These are phyloP conservation scores for Phodopus roborovskii DNA, from an alignment of 2,113 vertebrate species.

Conservation along the genomic window DNA sequence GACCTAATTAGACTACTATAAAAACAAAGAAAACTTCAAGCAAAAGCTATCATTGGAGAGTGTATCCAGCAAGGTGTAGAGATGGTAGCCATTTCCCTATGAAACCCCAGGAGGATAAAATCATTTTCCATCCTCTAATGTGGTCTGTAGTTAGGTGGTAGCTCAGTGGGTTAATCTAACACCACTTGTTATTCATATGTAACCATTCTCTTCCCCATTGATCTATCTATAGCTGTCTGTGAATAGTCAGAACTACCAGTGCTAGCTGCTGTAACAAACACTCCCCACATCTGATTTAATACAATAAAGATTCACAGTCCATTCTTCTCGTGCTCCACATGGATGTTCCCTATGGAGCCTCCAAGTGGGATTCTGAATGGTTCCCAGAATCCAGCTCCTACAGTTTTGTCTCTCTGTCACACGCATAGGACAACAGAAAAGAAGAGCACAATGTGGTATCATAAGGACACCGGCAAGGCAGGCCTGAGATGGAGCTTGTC, in stretches of 20 bases:
- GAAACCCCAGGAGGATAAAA: background rate
- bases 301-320: background rate
- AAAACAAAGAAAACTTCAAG: background rate
- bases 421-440: fast-evolving
- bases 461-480: background rate
- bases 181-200: fast-evolving
- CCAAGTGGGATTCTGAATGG: background rate
- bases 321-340: background rate
- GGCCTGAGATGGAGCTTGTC: too few relatives aligned
- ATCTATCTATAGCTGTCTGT: background rate
- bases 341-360: background rate
- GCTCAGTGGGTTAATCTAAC: too few relatives aligned
- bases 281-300: background rate
- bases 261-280: background rate
- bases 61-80: background rate
- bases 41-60: background rate
- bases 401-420: background rate
- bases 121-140: background rate
- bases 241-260: background rate
- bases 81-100: background rate
- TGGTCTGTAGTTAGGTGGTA: background rate
- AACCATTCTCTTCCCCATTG: background rate
- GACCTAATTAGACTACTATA: background rate
- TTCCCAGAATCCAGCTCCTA: background rate
- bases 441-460: background rate